Conservation (phyloP, 2,113 vertebrate species). For the Dissostichus mawsoni region DNA sequence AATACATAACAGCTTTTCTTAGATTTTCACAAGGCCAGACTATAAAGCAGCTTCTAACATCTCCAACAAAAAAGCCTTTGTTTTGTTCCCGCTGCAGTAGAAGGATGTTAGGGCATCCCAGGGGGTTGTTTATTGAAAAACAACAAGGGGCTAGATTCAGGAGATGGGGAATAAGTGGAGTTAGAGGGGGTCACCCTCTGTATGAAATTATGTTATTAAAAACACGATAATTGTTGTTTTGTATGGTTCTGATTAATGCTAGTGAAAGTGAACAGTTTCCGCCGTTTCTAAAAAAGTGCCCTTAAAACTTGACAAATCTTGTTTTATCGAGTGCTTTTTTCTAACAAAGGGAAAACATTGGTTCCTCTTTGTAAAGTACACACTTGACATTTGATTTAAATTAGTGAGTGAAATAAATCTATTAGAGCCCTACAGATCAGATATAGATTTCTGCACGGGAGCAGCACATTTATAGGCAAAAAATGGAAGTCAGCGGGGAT, state of each 20-base stretch:
- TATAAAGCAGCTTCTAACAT: slow-evolving; percentile 44
- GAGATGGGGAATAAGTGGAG: slow-evolving; percentile 28
- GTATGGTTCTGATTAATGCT: slow-evolving; percentile 1
- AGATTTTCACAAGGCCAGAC: slow-evolving; percentile 14
- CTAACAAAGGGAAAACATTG: too few species aligned
- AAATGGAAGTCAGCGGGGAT: slow-evolving; percentile 17
- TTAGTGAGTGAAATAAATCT: slow-evolving; percentile 17
- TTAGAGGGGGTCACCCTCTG: slow-evolving; percentile 33
- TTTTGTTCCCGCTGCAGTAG: slow-evolving; percentile 37
- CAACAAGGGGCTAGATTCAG: slow-evolving; percentile 32
- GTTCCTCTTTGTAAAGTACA: background rate
- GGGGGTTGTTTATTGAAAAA: slow-evolving; percentile 48
- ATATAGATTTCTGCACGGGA: slow-evolving; percentile 8
- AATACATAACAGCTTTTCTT: slow-evolving; percentile 56
- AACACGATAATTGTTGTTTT: slow-evolving; percentile 52
- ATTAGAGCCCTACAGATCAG: background rate
- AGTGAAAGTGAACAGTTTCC: slow-evolving; percentile 5
- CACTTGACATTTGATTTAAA: slow-evolving; percentile 7
- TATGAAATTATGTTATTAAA: slow-evolving; percentile 23
- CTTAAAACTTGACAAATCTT: background rate
- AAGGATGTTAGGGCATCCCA: slow-evolving; percentile 29
- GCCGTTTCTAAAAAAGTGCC: slow-evolving; percentile 5
- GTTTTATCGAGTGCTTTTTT: background rate
- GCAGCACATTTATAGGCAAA: slow-evolving; percentile 6
- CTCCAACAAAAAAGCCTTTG: slow-evolving; percentile 59